Percentiles rank a stretch among this genome's conserved stretches.
These are phyloP conservation scores for Crax fasciolata DNA, from an alignment of 2,797 vertebrate genomes.

Conservation along the genomic window DNA sequence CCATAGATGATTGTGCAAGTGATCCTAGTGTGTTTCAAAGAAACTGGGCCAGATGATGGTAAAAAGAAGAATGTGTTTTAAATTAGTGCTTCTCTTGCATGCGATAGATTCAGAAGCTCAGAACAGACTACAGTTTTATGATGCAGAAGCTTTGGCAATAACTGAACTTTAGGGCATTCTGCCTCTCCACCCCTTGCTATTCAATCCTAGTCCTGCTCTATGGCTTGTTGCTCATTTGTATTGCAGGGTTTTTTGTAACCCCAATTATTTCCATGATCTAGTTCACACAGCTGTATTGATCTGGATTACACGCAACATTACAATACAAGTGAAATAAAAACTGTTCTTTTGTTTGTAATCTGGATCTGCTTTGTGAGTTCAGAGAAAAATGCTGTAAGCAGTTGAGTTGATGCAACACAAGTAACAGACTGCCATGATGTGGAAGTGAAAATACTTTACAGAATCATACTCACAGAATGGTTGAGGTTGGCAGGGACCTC, in stretches of 20 bases:
- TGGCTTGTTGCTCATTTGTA: neutral
- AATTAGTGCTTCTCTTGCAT: neutral
- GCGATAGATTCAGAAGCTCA: neutral
- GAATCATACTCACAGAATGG: neutral
- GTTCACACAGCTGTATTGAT: neutral
- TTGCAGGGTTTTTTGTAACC: neutral
- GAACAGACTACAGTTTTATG: neutral
- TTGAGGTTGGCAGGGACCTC: neutral
- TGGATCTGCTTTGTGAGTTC: neutral
- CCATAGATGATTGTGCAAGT: neutral
- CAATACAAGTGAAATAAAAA: neutral
- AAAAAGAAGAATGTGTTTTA: neutral
- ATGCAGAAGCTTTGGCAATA: neutral
- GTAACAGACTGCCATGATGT: neutral
- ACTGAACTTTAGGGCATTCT: neutral
- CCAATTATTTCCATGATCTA: neutral
- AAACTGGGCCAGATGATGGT: neutral
- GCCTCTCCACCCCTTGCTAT: neutral
- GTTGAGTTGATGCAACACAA: neutral
- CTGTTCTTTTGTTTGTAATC: neutral
- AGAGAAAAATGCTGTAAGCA: neutral
- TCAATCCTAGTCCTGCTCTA: neutral
- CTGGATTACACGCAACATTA: neutral
- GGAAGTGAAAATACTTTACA: neutral
- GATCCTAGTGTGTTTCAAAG: neutral